phyloP scores from a whole-genome alignment of 2,888 invertebrate species.

The Drosophila kuntzei region DNA sequence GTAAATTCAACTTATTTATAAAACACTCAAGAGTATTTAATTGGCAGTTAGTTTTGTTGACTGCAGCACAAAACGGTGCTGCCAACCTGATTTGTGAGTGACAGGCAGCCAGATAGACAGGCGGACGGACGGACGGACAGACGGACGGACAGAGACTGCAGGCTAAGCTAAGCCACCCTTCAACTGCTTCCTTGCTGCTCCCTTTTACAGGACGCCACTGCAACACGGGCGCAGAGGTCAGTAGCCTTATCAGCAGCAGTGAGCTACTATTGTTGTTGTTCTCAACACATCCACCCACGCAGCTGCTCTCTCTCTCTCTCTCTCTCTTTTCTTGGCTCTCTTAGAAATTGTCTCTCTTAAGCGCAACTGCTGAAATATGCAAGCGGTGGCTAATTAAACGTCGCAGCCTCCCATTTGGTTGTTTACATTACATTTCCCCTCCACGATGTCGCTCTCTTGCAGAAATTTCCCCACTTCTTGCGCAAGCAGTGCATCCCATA shows the following conservation, averaged over 20 bases:
- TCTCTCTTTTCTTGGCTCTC: conserved; percentile 13
- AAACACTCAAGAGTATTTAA: conserved; percentile 76
- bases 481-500: conserved; percentile 34
- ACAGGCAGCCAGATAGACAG: neutral
- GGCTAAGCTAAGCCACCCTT: conserved; percentile 34
- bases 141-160: neutral
- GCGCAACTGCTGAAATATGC: conserved; percentile 62
- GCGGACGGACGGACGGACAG: neutral
- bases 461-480: conserved; percentile 37
- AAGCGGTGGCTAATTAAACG: conserved; percentile 84
- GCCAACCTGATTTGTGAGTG: conserved; percentile 53
- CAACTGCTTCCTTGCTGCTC: too few relatives aligned
- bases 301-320: conserved; percentile 30
- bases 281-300: conserved; percentile 51
- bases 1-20: conserved; percentile 75
- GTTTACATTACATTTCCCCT: conserved; percentile 80
- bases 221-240: conserved; percentile 67
- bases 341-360: conserved; percentile 29
- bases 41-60: conserved; percentile 48
- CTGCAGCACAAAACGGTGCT: conserved; percentile 32
- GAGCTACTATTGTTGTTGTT: conserved; percentile 21
- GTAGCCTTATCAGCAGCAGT: conserved; percentile 75
- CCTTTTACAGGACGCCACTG: conserved; percentile 65
- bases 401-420: conserved; percentile 60
- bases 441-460: conserved; percentile 22